Evolutionary conservation across 2,113 vertebrate genomes (phyloP), one percentile per base, ranked within the genome.

Genomic region (Phasianus colchicus): DNA sequence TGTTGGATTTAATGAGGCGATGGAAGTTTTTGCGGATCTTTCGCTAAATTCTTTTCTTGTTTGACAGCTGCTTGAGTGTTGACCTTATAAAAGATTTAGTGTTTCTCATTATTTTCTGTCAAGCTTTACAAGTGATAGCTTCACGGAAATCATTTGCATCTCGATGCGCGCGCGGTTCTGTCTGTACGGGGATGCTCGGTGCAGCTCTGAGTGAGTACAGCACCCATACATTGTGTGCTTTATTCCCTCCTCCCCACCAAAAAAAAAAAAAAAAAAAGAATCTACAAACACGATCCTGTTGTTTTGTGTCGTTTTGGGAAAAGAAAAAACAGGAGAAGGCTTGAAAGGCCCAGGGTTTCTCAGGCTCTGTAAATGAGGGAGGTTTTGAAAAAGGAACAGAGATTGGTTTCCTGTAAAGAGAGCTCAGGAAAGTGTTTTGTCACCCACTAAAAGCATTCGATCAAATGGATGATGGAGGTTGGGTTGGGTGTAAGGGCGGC

Each of bases 31-130:
- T 97, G 98, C 98, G 98, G 97, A 97, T 98, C 98, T 97, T 97
- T 97, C 97, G 99, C 99, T 99, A 99, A 99, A 99, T 99, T 99
- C 99, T 99, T 98, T 99, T 99, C 99, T 99, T 99, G 99, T 99
- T 98, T 99, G 99, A 99, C 99, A 99, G 99, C 99, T 99, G 99
- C 99, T 99, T 98, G 98, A 99, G 98, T 99, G 99, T 99, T 99
- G 99, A 99, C 99, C 99, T 99, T 99, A 99, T 99, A 99, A 99
- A 99, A 99, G 99, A 99, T 99, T 99, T 99, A 99, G 99, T 98
- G 98, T 98, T 99, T 99, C 99, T 99, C 99, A 99, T 99, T 99
- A 99, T 99, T 99, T 99, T 98, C 99, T 99, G 99, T 99, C 99
- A 99, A 98, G 98, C 98, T 98, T 98, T 98, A 98, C 98, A 98